Percentiles rank a stretch among this genome's conserved stretches.
These are phyloP conservation scores for Hephaestus fuliginosus DNA, from an alignment of 2,797 vertebrate species.

Conservation along the genomic window DNA sequence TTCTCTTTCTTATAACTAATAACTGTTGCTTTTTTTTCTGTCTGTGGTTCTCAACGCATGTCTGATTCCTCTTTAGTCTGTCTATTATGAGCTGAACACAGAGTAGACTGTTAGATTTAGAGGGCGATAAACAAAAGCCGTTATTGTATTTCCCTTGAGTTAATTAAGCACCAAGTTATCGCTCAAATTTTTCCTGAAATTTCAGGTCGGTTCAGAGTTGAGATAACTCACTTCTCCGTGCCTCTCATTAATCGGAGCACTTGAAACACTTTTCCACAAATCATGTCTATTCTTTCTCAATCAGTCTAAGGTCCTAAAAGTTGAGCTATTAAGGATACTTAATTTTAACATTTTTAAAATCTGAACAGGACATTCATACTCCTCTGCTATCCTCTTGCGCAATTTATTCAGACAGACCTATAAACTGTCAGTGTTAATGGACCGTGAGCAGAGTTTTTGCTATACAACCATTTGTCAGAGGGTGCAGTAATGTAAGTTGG, in stretches of 20 bases:
- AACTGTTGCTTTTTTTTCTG: constrained; percentile 8
- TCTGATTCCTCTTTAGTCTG: neutral
- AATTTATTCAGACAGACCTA: neutral
- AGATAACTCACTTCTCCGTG: neutral
- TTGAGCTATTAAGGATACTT: neutral
- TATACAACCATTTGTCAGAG: neutral
- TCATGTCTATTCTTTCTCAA: neutral
- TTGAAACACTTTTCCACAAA: constrained; percentile 10
- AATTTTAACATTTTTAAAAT: neutral
- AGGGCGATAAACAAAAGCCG: neutral
- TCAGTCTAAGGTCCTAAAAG: constrained; percentile 3
- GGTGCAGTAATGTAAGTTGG: neutral
- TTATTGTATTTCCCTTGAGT: constrained; percentile 9
- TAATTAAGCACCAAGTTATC: constrained; percentile 2
- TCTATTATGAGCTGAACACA: neutral
- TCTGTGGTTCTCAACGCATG: constrained; percentile 4
- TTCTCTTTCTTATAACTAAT: constrained; percentile 28
- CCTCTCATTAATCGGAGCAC: neutral
- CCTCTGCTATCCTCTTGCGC: neutral
- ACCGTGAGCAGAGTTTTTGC: constrained; percentile 1
- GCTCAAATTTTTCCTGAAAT: neutral
- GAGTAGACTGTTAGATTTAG: neutral
- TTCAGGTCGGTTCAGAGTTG: constrained; percentile 1
- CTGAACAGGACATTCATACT: neutral
- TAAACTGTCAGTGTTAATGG: neutral